These are phyloP conservation scores for Mayetiola destructor DNA, from an alignment of 2,888 invertebrate genomes.

Conservation along the genomic window DNA sequence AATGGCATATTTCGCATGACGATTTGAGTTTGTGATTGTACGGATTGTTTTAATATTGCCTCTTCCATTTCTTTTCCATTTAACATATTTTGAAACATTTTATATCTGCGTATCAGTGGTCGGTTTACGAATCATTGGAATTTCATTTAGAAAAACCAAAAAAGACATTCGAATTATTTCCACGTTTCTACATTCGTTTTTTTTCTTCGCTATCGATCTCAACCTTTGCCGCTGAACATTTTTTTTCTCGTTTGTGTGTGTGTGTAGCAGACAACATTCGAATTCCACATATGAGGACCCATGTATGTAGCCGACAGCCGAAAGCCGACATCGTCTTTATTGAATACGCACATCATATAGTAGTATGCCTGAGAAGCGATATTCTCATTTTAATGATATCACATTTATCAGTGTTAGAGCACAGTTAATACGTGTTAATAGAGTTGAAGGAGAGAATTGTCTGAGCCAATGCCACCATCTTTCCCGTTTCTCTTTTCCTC, in stretches of 20 bases:
- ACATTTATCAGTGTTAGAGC: background rate
- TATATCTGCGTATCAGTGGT: too few species aligned
- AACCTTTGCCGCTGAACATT: background rate
- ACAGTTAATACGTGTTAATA: background rate
- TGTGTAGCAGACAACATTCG: too few species aligned
- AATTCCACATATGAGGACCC: too few species aligned
- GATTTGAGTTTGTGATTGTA: too few species aligned
- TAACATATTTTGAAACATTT: too few species aligned
- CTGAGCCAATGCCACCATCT: too few species aligned
- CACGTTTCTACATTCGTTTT: background rate
- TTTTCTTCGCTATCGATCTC: background rate
- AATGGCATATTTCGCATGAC: too few species aligned
- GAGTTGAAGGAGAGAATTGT: background rate
- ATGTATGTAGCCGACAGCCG: background rate
- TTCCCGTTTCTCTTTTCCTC: background rate
- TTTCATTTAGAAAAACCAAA: constrained; percentile 4
- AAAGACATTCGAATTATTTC: background rate
- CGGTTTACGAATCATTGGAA: constrained; percentile 9
- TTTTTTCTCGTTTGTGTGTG: background rate
- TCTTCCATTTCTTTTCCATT: too few species aligned
- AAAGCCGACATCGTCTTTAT: too few species aligned
- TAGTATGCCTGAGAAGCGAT: background rate
- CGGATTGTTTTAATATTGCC: too few species aligned
- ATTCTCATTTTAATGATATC: constrained; percentile 3
- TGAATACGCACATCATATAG: too few species aligned